Base-by-base conservation (phyloP, 2,113 vertebrate species). In the cat (Felis catus) region DNA sequence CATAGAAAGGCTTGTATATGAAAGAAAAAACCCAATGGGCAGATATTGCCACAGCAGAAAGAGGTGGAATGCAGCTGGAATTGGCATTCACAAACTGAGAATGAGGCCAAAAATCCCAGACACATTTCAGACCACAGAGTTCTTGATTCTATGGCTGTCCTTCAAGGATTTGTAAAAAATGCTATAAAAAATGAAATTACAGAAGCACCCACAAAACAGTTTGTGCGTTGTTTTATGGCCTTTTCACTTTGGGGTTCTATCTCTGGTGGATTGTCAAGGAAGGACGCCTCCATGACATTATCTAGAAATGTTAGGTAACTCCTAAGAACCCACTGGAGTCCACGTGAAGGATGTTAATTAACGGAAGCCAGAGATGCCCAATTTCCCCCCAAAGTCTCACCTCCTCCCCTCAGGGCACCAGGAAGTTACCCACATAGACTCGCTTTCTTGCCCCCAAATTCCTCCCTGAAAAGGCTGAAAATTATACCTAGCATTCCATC, bases 161-260 rank as follows among this genome's bases (percentile, higher is more conserved):
- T 89, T 78, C 84, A 94, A 98, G 73, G 25, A 94, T 81, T 36
- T 31, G 27, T 15, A 74, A 70, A 73, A 94, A 96, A 92, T 96
- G 31, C 48, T 88, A 95, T 87, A 83, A 93, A 97, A 89, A 80
- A 81, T 78, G 21, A 94, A 95, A 93, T 95, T 94, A 90, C 1
- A 73, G 70, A 90, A 83, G 70, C 16, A 71, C 29, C 66, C 82
- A 93, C 91, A 91, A 55, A 84, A 61, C 90, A 96, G 76, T 76
- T 70, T 95, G 91, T 84, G 79, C 51, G 21, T 92, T 84, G 48
- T 66, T 95, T 94, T 76, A 96, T 68, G 90, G 80, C 31, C 83
- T 95, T 95, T 93, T 84, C 92, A 87, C 48, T 96, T 92, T 65
- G 18, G 61, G 68, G 89, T 89, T 93, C 95, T 90, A 25, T 45